phyloP scores from a whole-genome alignment of 1,140 invertebrate genomes.

The Asbolus verrucosus region DNA sequence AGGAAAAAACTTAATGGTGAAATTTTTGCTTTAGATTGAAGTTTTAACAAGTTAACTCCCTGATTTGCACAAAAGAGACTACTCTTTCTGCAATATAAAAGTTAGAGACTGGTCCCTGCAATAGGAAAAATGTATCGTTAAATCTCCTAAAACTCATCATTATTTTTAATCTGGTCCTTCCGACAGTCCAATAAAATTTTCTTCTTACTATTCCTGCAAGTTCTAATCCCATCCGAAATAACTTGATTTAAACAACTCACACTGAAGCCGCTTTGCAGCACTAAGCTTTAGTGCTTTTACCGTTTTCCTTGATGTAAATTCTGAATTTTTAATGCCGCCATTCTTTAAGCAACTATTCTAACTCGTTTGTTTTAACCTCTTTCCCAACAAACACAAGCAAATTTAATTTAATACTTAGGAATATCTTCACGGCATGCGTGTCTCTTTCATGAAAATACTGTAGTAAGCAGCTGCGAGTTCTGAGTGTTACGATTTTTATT shows the following conservation, averaged over 20 bases:
- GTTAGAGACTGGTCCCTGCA: too few species aligned
- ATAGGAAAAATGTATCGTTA: too few species aligned
- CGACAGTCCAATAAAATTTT: not conserved
- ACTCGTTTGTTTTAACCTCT: conserved; percentile 2
- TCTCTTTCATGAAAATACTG: conserved; percentile 1
- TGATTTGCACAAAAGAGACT: too few species aligned
- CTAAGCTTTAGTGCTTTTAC: conserved; percentile 14
- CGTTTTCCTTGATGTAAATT: conserved; percentile 6
- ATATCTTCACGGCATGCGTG: not conserved
- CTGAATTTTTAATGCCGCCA: conserved; percentile 21
- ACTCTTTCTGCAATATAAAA: too few species aligned
- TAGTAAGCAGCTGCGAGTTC: conserved; percentile 19
- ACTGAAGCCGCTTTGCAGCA: conserved; percentile 9
- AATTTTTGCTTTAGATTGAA: too few species aligned
- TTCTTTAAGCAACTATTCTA: conserved; percentile 29
- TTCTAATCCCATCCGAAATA: conserved; percentile 10
- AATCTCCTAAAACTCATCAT: too few species aligned
- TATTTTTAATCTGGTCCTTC: conserved; percentile 1
- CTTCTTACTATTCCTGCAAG: conserved; percentile 16
- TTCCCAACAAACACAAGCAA: conserved; percentile 12
- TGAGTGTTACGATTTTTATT: conserved; percentile 46
- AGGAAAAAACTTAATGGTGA: too few species aligned
- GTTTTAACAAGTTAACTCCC: too few species aligned
- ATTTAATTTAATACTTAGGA: conserved; percentile 12
- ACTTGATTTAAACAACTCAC: conserved; percentile 22